These are phyloP conservation scores for Odontesthes bonariensis DNA, from an alignment of 2,113 vertebrate species.

Conservation along the genomic window DNA sequence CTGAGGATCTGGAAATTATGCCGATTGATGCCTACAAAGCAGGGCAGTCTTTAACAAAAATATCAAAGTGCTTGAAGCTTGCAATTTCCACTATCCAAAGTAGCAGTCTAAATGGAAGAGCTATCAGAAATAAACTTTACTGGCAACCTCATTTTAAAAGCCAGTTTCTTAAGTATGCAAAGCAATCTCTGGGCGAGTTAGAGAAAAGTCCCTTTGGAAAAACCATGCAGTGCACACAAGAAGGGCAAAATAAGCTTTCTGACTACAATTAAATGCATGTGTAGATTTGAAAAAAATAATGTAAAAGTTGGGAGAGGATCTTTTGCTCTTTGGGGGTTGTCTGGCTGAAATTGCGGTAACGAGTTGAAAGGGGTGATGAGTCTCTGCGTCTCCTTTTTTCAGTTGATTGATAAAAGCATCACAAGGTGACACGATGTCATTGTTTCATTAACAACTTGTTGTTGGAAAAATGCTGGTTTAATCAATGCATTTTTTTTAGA, in stretches of 20 bases:
- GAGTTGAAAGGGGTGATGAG: no score
- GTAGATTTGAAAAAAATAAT: no score
- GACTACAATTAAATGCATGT: not conserved
- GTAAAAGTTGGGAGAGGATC: no score
- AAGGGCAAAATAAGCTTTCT: not conserved
- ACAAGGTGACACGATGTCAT: no score
- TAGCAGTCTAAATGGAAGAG: not conserved
- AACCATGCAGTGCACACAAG: not conserved
- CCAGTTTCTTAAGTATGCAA: not conserved
- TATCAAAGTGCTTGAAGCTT: not conserved
- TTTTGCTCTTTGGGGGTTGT: no score
- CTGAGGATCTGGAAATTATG: not conserved
- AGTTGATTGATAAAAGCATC: no score
- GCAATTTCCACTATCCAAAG: not conserved
- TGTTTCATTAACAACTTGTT: no score
- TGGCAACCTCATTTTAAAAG: not conserved
- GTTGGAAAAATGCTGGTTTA: no score
- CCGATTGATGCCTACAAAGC: not conserved
- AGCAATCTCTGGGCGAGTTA: not conserved
- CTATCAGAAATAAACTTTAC: slow-evolving; percentile 1
- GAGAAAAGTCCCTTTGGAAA: not conserved
- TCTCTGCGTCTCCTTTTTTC: no score
- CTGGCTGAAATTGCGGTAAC: no score
- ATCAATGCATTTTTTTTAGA: no score
- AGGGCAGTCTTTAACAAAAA: not conserved